These are phyloP conservation scores for Tenualosa thibaudeaui DNA, from an alignment of 2,797 vertebrate genomes.

Conservation along the genomic window DNA sequence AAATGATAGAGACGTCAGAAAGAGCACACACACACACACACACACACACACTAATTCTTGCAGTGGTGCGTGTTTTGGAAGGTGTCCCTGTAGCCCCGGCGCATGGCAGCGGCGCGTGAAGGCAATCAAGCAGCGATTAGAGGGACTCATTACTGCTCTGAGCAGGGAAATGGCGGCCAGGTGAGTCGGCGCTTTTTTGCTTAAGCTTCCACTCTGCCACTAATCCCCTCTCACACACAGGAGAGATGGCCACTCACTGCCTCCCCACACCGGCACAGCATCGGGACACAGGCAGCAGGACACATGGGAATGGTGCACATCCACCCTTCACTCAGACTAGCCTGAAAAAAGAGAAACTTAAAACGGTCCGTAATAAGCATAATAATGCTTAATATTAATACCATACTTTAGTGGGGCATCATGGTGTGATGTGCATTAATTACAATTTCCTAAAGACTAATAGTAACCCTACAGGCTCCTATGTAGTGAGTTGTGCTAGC, in stretches of 20 bases:
- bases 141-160: slow-evolving; percentile 17
- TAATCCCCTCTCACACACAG: not conserved
- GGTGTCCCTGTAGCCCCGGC: not conserved
- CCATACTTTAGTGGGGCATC: not conserved
- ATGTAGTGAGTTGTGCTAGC: not conserved
- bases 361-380: too few relatives aligned
- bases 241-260: not conserved
- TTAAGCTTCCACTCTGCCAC: not conserved
- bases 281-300: too few relatives aligned
- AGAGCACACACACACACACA: slow-evolving; percentile 4
- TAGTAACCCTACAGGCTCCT: not conserved
- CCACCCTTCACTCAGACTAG: too few relatives aligned
- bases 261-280: too few relatives aligned
- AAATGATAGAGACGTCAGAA: not conserved
- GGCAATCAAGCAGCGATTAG: slow-evolving; percentile 25
- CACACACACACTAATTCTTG: slow-evolving; percentile 24
- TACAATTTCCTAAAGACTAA: not conserved
- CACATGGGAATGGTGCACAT: too few relatives aligned
- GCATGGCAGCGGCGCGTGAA: slow-evolving; percentile 8
- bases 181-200: slow-evolving; percentile 10
- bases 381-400: too few relatives aligned
- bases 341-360: not conserved
- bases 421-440: not conserved
- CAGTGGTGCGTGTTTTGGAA: slow-evolving; percentile 7
- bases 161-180: not conserved